Evolutionary conservation across 2,888 invertebrate genomes (phyloP), one percentile per base, ranked within the genome.

Genomic region (Andrena bucephala): DNA sequence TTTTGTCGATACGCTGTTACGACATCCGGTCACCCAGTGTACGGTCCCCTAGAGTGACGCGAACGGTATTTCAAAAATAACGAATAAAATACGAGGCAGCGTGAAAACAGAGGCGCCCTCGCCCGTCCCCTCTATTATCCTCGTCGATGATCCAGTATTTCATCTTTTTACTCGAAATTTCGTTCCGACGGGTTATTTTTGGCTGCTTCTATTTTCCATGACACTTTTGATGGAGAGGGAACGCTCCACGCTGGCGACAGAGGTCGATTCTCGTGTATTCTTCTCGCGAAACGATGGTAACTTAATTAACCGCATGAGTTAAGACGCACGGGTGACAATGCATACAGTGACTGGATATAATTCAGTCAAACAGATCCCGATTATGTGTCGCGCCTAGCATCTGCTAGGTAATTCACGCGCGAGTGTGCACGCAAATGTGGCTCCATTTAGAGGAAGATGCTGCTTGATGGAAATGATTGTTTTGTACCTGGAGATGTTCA

Each of bases 1-100:
- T 91, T 91, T 90, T 91, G 91, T 91, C 89, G 90, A 87, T 89
- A 85, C 86, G 86, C 89, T 89, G 87, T 90, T 91, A 90, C 89
- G 90, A 90, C 89, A 90, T 92, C 89, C 91, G 91, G 91, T 88
- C 89, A 88, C 82, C 85, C 42, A 42, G 84, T 66, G 74, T n/a
- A 59, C 66, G 83, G 77, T 81, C 88, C 84, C 78, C 80, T 65
- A 59, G 42, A 75, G 54, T 69, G 84, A 85, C 88, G 78, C 86
- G 80, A 81, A 66, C 65, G 79, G 84, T 85, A 87, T 88, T 89
- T 87, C 77, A 85, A 86, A 89, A 89, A 89, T 89, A 89, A 85
- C 87, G 78, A 69, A 84, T 83, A 85, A 88, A 88, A 89, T 79
- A 86, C 73, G 84, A 80, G 83, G 66, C 69, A 31, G n/a, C 70